Percentiles rank a stretch among this genome's conserved stretches.
Evolutionary conservation across 2,888 invertebrate genomes (phyloP).

Genomic region (Zele albiditarsus): DNA sequence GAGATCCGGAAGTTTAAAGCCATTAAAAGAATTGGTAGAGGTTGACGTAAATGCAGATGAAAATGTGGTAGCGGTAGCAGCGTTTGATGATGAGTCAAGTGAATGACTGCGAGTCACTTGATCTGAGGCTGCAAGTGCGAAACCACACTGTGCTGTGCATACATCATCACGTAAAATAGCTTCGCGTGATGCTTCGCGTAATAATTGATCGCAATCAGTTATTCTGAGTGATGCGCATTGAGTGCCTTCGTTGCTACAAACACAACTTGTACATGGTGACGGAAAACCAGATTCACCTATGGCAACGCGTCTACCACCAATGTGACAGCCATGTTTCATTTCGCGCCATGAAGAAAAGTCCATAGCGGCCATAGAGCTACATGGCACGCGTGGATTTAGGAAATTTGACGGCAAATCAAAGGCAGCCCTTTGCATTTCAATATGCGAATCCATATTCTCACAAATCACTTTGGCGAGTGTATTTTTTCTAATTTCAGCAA

Average conservation of each 20-base stretch:
- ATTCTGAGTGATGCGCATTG: constrained; percentile 91
- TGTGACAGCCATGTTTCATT: constrained; percentile 85
- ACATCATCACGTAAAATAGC: constrained; percentile 89
- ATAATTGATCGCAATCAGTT: constrained; percentile 88
- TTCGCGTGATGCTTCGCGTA: constrained; percentile 88
- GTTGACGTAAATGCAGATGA: constrained; percentile 44
- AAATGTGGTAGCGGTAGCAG: constrained; percentile 25
- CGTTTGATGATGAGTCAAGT: constrained; percentile 58
- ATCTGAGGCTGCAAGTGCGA: constrained; percentile 74
- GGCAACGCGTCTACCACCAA: constrained; percentile 84
- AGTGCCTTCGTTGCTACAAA: constrained; percentile 88
- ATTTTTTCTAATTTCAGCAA: constrained; percentile 90
- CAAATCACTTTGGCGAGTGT: constrained; percentile 90
- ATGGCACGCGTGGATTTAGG: constrained; percentile 91
- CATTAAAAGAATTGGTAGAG: constrained; percentile 72
- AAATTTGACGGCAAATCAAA: constrained; percentile 94
- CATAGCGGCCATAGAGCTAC: constrained; percentile 85
- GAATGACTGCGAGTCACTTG: constrained; percentile 57
- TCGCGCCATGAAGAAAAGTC: constrained; percentile 91
- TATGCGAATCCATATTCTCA: constrained; percentile 89
- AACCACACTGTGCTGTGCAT: constrained; percentile 92
- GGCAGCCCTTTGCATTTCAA: constrained; percentile 90
- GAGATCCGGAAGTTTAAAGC: constrained; percentile 86
- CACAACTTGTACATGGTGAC: constrained; percentile 92
- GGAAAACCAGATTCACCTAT: constrained; percentile 90